Conservation (phyloP, 2,888 invertebrate genomes). For the Leptinotarsa juncta region DNA sequence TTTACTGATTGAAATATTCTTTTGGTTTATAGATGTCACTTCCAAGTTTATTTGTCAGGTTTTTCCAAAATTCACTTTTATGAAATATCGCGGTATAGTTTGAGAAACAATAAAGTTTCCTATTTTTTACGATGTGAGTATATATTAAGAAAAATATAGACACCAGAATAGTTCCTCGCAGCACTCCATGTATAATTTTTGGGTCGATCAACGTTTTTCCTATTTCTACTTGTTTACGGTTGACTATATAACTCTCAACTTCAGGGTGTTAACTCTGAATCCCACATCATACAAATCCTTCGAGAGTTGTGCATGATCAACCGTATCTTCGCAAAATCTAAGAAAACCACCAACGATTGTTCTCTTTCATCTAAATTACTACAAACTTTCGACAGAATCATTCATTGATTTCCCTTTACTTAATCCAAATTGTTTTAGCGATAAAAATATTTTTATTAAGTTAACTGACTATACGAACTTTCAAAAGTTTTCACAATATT, state of each 20-base stretch:
- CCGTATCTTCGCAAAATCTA: constrained; percentile 21
- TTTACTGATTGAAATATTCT: constrained; percentile 4
- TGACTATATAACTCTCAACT: neutral
- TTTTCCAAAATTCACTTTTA: constrained; percentile 3
- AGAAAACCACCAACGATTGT: constrained; percentile 1
- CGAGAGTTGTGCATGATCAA: constrained; percentile 9
- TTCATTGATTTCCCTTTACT: constrained; percentile 17
- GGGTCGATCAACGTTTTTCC: neutral
- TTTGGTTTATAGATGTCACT: constrained; percentile 8
- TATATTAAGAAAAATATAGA: constrained; percentile 1
- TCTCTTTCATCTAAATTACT: neutral
- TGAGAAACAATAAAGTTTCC: constrained; percentile 8
- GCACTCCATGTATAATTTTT: constrained; percentile 3
- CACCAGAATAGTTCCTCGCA: constrained; percentile 10
- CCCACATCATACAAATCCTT: constrained; percentile 13
- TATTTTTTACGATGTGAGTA: constrained; percentile 5
- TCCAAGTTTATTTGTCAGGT: constrained; percentile 4
- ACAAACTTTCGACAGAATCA: constrained; percentile 8
- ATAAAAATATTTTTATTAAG: neutral
- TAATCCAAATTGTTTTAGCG: neutral
- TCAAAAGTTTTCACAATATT: constrained; percentile 1
- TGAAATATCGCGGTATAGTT: constrained; percentile 10
- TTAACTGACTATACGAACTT: neutral
- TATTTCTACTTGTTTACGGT: constrained; percentile 3
- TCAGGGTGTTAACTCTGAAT: neutral